These are phyloP conservation scores for Tetranychus piercei DNA, from an alignment of 2,888 invertebrate species.

Conservation along the genomic window DNA sequence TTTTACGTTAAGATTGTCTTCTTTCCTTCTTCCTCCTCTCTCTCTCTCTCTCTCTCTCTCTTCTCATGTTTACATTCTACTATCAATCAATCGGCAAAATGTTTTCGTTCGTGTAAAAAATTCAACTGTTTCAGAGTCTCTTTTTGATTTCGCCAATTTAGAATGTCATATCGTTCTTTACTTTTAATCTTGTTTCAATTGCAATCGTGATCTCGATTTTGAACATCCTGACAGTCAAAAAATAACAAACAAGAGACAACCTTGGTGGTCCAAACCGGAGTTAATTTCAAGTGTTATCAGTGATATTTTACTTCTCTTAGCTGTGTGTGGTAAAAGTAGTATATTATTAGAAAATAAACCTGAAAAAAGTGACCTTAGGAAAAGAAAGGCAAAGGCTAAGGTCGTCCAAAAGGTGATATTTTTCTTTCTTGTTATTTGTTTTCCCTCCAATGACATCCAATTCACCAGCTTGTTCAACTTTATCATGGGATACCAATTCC, in stretches of 20 bases:
- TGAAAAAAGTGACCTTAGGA: not conserved
- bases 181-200: too few relatives aligned
- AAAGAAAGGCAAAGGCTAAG: not conserved
- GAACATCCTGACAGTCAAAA: too few relatives aligned
- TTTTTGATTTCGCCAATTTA: too few relatives aligned
- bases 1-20: too few relatives aligned
- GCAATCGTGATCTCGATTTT: too few relatives aligned
- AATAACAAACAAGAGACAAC: not conserved
- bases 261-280: constrained; percentile 1
- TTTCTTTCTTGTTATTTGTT: not conserved
- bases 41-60: too few relatives aligned
- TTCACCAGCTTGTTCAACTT: not conserved
- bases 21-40: too few relatives aligned
- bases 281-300: not conserved
- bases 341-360: not conserved
- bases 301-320: not conserved
- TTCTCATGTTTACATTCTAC: too few relatives aligned
- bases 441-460: not conserved
- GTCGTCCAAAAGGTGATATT: not conserved
- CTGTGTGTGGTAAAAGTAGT: not conserved
- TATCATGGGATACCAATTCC: not conserved
- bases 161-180: too few relatives aligned
- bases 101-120: too few relatives aligned
- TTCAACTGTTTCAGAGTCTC: too few relatives aligned
- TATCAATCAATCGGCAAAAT: too few relatives aligned